A percentile compares a stretch with the other conserved stretches of the same genome.
phyloP scores from a whole-genome alignment of 2,113 vertebrate species.

The Stomatorhinus ivindoensis region DNA sequence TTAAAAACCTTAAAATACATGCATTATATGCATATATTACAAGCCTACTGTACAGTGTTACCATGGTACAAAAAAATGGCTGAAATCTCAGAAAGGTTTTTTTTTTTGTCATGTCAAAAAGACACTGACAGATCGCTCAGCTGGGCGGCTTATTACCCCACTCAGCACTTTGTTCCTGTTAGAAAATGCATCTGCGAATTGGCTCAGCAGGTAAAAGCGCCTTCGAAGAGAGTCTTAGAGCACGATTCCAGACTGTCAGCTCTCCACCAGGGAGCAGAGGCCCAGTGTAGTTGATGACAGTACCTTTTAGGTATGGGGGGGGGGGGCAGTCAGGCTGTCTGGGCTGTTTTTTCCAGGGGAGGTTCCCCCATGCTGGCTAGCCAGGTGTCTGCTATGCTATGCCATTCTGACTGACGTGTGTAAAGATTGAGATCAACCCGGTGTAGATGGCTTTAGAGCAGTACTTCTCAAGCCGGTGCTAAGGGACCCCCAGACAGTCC shows the following conservation, averaged over 20 bases:
- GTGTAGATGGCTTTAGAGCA: background rate
- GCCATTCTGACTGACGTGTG: background rate
- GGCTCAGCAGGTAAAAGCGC: background rate
- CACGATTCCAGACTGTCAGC: background rate
- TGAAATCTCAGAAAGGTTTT: conserved; percentile 15
- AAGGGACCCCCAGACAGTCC: background rate
- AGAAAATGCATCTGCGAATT: conserved; percentile 1
- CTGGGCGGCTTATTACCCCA: background rate
- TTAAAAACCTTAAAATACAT: conserved; percentile 29
- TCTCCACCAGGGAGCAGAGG: background rate
- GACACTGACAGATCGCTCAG: conserved; percentile 17
- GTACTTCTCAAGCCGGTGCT: background rate
- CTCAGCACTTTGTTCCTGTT: background rate
- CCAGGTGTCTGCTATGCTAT: background rate
- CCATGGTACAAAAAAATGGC: conserved; percentile 63
- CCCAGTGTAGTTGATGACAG: background rate
- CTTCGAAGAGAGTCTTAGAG: background rate
- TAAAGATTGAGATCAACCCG: background rate
- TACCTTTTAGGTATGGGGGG: background rate
- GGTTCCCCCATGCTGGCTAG: background rate
- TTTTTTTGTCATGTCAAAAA: conserved; percentile 14
- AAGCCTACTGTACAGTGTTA: conserved; percentile 76
- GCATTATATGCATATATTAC: conserved; percentile 53
- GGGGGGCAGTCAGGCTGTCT: background rate
- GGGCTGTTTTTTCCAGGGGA: background rate